A percentile compares a stretch with the other conserved stretches of the same genome.
Conservation (phyloP, 2,113 vertebrate species). For the Xiphophorus maculatus region DNA sequence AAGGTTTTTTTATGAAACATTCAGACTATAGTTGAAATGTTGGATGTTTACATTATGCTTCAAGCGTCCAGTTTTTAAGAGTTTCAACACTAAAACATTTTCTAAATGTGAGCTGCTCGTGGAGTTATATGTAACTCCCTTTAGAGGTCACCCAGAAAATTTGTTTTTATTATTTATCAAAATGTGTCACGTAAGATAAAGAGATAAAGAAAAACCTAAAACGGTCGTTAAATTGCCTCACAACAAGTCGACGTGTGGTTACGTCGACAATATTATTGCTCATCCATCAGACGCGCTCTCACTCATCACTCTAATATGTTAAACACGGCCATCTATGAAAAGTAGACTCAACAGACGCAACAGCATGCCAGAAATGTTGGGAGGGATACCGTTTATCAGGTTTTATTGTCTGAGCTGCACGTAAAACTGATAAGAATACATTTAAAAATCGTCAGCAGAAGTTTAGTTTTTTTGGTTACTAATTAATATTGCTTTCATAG, state of each 20-base stretch:
- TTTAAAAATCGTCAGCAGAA: neutral
- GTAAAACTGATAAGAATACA: constrained; percentile 2
- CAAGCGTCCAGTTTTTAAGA: no score
- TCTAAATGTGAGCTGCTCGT: no score
- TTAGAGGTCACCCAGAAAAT: constrained; percentile 10
- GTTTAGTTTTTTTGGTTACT: no score
- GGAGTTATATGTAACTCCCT: neutral
- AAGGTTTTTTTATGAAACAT: no score
- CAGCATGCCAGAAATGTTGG: constrained; percentile 14
- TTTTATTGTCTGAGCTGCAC: neutral
- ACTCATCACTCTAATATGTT: neutral
- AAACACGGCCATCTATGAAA: constrained; percentile 19
- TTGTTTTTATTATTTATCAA: no score
- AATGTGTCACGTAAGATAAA: neutral
- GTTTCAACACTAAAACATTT: no score
- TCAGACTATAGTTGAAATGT: no score
- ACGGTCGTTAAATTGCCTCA: constrained; percentile 26
- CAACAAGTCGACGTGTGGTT: neutral
- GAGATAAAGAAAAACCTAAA: constrained; percentile 1
- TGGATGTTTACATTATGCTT: no score
- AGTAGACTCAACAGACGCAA: neutral
- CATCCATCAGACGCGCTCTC: constrained; percentile 16
- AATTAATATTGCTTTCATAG: no score
- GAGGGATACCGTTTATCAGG: constrained; percentile 7
- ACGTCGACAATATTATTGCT: constrained; percentile 19